These are phyloP conservation scores for Probosciger aterrimus DNA, from an alignment of 2,113 vertebrate genomes.

Conservation along the genomic window DNA sequence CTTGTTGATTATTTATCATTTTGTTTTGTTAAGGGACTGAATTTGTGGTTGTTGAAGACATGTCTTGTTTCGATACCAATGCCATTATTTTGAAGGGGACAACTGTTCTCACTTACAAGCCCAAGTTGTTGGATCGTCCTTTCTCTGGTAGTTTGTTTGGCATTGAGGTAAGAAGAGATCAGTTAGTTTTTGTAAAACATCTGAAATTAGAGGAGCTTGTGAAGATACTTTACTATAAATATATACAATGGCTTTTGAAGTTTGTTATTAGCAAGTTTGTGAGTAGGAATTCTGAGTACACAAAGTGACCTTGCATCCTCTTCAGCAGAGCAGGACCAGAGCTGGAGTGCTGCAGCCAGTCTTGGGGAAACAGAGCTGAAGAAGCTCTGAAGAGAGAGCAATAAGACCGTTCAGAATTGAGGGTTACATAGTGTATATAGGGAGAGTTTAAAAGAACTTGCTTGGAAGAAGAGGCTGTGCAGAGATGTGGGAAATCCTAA, in stretches of 20 bases:
- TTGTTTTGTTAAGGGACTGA: conserved; percentile 85
- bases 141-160: conserved; percentile 95
- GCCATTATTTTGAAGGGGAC: conserved; percentile 97
- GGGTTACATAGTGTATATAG: neutral
- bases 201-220: neutral
- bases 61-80: conserved; percentile 87
- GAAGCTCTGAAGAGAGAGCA: neutral
- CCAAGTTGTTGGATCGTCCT: conserved; percentile 87
- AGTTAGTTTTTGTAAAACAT: neutral
- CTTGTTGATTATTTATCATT: neutral
- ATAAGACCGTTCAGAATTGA: neutral
- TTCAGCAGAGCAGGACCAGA: neutral
- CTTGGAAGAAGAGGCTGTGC: neutral
- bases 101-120: conserved; percentile 96
- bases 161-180: conserved; percentile 83
- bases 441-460: neutral
- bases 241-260: neutral
- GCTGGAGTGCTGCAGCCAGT: neutral
- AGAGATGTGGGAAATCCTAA: neutral
- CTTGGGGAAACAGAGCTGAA: neutral
- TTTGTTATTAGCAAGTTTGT: neutral
- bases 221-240: neutral
- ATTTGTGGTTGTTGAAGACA: conserved; percentile 96
- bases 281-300: neutral
- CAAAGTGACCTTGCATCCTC: neutral